Percentiles rank a stretch among this genome's conserved stretches.
These are phyloP conservation scores for Ferdinandea cuprea DNA, from an alignment of 2,888 invertebrate genomes.

Conservation along the genomic window DNA sequence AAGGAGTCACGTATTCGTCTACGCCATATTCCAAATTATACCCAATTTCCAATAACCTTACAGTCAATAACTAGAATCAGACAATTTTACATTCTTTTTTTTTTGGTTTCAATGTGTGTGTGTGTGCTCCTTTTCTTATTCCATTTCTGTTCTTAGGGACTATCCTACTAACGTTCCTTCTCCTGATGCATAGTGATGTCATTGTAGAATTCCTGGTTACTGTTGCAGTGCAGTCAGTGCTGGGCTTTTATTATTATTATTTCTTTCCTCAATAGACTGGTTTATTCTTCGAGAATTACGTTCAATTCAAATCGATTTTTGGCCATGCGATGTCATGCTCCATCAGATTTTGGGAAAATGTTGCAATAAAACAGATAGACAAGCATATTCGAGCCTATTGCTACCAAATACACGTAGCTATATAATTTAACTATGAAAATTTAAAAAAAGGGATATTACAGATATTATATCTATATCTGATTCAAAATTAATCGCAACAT, in stretches of 20 bases:
- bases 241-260: conserved; percentile 51
- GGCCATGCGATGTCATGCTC: conserved; percentile 17
- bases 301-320: conserved; percentile 46
- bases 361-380: neutral
- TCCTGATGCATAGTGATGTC: too few relatives aligned
- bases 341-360: conserved; percentile 5
- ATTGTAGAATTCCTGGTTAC: conserved; percentile 42
- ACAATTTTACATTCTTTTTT: conserved; percentile 62
- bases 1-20: conserved; percentile 69
- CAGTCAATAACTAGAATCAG: conserved; percentile 71
- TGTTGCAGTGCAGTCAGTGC: conserved; percentile 38
- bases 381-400: neutral
- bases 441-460: neutral
- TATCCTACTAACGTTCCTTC: conserved; percentile 36
- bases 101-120: too few relatives aligned
- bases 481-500: conserved; percentile 25
- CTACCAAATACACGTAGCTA: conserved; percentile 15
- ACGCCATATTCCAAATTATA: conserved; percentile 73
- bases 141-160: conserved; percentile 11
- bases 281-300: conserved; percentile 54
- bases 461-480: too few relatives aligned
- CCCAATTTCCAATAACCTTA: conserved; percentile 73
- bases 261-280: conserved; percentile 47
- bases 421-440: conserved; percentile 21
- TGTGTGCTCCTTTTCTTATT: conserved; percentile 9